Base-by-base conservation (phyloP, 2,797 vertebrate species). In the Poecilia velifera region DNA sequence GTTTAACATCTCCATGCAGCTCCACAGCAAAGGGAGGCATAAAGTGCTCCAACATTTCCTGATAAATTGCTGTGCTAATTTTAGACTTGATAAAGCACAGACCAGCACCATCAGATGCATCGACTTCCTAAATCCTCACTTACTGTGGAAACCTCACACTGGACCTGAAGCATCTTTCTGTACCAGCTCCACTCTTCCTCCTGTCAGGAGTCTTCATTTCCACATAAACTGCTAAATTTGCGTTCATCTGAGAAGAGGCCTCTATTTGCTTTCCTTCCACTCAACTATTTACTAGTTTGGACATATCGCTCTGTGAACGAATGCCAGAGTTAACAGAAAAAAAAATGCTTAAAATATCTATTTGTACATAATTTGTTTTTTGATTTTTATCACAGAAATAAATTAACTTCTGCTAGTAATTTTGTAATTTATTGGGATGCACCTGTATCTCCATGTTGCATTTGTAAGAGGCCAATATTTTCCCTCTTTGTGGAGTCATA, bases 401-500 rank as follows among this genome's bases (percentile, higher is more conserved):
- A 71, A 31, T 71, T 28, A 71, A 45, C 13, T 14, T 20, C 13
- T 43, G 12, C 43, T 45, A 71, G 43, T 22, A 68, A 41, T 68
- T 41, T 25, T 10, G n/a, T 45, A n/a, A n/a, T 45, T 45, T 68
- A 16, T n/a, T 43, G 39, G 13, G 25, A 28, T 45, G 41, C 1
- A 16, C 68, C 22, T 45, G 68, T 45, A 16, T 5, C 68, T 71
- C 20, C 39, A 70, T 25, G 39, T 43, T 41, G 41, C 22, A 5
- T 43, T 57, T 43, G 25, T 74, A 22, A 36, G 0, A 6, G 43
- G 18, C 13, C 82, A 85, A 86, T 77, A 76, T 55, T 72, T 74
- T 62, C 75, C 47, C 74, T 66, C 76, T 78, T 55, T 73, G 76
- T 77, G 36, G 85, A 86, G 77, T 89, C 82, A 79, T 76, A 87